These are phyloP conservation scores for Hemicordylus capensis DNA, from an alignment of 2,113 vertebrate species.

Conservation along the genomic window DNA sequence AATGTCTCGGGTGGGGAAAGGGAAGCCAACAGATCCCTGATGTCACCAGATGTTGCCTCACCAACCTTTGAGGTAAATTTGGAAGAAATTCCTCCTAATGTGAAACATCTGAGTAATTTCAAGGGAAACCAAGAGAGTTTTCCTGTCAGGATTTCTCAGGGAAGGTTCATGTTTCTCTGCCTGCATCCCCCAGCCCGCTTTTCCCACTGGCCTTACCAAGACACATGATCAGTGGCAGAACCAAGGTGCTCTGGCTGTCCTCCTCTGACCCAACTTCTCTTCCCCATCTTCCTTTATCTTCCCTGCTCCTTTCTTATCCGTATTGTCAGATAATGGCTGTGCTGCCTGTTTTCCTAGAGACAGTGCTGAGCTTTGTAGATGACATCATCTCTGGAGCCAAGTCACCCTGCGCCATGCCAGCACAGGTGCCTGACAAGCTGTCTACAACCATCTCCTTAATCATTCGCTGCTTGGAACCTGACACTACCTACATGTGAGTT, in stretches of 20 bases:
- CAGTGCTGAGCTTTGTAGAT: constrained; percentile 94
- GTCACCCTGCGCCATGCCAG: constrained; percentile 95
- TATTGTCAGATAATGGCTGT: constrained; percentile 13
- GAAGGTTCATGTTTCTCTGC: not conserved
- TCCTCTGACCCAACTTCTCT: not conserved
- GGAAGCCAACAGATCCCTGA: not conserved
- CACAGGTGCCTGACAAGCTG: constrained; percentile 91
- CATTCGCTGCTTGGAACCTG: constrained; percentile 92
- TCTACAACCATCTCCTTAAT: constrained; percentile 92
- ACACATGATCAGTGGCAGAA: not conserved
- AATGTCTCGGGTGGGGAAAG: not conserved
- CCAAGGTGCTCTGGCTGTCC: not conserved
- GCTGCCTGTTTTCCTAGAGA: constrained; percentile 79
- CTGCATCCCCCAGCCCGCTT: not conserved
- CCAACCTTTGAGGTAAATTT: not conserved
- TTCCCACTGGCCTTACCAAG: not conserved
- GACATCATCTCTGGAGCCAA: constrained; percentile 96
- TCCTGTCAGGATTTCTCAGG: not conserved
- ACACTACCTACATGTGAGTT: constrained; percentile 96
- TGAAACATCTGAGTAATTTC: not conserved
- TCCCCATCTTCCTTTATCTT: not conserved
- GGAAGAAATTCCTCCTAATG: not conserved
- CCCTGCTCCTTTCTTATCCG: not conserved
- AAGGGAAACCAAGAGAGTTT: not conserved
- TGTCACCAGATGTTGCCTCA: not conserved